Evolutionary conservation across 2,113 vertebrate species (phyloP).

Genomic region (Fregata magnificens): DNA sequence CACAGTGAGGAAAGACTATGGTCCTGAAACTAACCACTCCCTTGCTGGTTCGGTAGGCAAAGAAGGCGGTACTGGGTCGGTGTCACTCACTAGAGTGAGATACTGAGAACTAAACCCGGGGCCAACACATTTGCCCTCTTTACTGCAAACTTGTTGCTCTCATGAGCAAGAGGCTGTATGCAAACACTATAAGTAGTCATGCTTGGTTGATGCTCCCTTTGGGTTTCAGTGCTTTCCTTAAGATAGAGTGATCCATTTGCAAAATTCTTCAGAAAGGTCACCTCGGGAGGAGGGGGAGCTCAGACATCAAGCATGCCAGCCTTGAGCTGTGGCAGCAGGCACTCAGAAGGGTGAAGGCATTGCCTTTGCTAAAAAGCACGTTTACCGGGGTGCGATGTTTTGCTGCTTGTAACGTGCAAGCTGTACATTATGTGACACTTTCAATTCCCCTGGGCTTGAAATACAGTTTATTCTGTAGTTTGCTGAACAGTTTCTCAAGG

Average conservation of each 20-base stretch:
- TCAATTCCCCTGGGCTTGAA: neutral
- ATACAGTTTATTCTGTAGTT: neutral
- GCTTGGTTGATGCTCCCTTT: neutral
- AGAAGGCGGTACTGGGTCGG: neutral
- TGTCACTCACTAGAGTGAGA: neutral
- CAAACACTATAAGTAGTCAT: neutral
- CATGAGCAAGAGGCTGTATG: neutral
- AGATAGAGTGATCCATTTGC: neutral
- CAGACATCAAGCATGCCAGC: neutral
- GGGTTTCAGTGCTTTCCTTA: neutral
- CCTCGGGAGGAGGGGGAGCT: neutral
- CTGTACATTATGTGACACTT: neutral
- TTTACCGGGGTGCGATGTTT: neutral
- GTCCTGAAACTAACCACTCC: neutral
- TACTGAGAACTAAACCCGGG: neutral
- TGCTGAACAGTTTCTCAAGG: neutral
- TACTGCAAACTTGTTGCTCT: neutral
- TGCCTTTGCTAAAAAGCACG: neutral
- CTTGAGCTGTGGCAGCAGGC: neutral
- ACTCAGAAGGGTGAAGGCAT: neutral
- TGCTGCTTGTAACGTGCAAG: neutral
- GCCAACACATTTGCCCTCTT: neutral
- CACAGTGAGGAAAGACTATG: neutral
- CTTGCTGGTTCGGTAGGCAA: neutral
- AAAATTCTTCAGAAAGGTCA: neutral